These are phyloP conservation scores for Apodemia duryi DNA, from an alignment of 2,888 invertebrate genomes.

Conservation along the genomic window DNA sequence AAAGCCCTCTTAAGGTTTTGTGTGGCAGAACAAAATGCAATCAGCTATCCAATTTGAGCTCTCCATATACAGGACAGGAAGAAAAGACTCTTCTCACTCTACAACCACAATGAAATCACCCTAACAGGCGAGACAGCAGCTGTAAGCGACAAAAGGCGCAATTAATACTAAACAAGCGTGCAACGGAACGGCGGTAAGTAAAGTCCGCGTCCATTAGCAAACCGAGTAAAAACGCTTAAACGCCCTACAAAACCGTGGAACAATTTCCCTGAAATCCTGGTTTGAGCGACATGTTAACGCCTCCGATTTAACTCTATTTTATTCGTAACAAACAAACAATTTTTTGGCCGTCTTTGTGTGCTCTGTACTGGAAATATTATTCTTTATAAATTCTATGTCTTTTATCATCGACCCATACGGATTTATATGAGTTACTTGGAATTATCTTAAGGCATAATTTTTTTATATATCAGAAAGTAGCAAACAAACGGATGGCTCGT, in stretches of 20 bases:
- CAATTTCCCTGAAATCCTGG: slow-evolving; percentile 56
- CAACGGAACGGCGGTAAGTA: slow-evolving; percentile 53
- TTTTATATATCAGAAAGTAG: no score
- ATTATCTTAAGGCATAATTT: not conserved
- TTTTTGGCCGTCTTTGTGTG: not conserved
- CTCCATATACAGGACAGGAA: slow-evolving; percentile 21
- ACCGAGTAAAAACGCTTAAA: slow-evolving; percentile 47
- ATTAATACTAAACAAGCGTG: slow-evolving; percentile 67
- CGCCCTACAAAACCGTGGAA: slow-evolving; percentile 55
- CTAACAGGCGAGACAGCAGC: slow-evolving; percentile 44
- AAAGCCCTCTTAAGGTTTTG: slow-evolving; percentile 11
- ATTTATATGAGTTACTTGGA: not conserved
- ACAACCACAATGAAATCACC: slow-evolving; percentile 31
- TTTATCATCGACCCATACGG: no score
- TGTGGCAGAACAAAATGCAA: slow-evolving; percentile 18
- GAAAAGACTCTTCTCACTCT: slow-evolving; percentile 26
- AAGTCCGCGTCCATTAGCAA: slow-evolving; percentile 60
- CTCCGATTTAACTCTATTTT: slow-evolving; percentile 59
- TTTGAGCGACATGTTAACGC: slow-evolving; percentile 55
- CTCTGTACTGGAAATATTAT: not conserved
- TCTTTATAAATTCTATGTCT: not conserved
- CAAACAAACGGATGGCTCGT: no score
- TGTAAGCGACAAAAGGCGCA: slow-evolving; percentile 68
- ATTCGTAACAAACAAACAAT: slow-evolving; percentile 18
- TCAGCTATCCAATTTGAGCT: slow-evolving; percentile 24